Conservation (phyloP, 30 jellyfish, hydroid and myxozoan genomes). For the Aurelia sp. region DNA sequence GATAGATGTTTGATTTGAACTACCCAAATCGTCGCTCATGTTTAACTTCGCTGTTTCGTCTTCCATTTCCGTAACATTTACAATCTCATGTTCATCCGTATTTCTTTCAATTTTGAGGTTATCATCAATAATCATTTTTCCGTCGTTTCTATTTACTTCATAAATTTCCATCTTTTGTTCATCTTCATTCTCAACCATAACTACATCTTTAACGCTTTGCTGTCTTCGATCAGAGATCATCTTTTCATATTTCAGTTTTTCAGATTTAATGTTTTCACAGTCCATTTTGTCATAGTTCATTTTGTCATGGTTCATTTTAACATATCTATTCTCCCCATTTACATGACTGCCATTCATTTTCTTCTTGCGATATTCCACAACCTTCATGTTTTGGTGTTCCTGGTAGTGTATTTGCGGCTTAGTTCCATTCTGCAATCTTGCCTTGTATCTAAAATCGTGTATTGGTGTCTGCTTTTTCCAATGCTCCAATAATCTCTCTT, state of each 20-base stretch:
- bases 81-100: not conserved
- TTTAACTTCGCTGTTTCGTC: not conserved
- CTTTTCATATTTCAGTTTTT: not conserved
- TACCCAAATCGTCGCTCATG: not conserved
- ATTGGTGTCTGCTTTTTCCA: too few species aligned
- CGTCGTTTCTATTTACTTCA: not conserved
- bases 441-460: too few species aligned
- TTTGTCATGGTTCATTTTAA: too few species aligned
- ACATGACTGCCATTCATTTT: too few species aligned
- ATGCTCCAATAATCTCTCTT: too few species aligned
- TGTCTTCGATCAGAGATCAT: not conserved
- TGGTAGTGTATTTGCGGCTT: too few species aligned
- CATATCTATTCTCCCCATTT: too few species aligned
- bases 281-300: too few species aligned
- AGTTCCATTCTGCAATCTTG: too few species aligned
- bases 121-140: not conserved
- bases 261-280: not conserved
- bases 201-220: not conserved
- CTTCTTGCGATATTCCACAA: too few species aligned
- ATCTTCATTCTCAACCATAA: not conserved
- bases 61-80: not conserved
- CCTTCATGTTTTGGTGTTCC: too few species aligned
- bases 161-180: not conserved
- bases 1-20: not conserved
- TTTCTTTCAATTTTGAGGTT: not conserved